A percentile compares a stretch with the other conserved stretches of the same genome.
Evolutionary conservation across 2,113 vertebrate genomes (phyloP).

Genomic region (Rhinoptilus africanus): DNA sequence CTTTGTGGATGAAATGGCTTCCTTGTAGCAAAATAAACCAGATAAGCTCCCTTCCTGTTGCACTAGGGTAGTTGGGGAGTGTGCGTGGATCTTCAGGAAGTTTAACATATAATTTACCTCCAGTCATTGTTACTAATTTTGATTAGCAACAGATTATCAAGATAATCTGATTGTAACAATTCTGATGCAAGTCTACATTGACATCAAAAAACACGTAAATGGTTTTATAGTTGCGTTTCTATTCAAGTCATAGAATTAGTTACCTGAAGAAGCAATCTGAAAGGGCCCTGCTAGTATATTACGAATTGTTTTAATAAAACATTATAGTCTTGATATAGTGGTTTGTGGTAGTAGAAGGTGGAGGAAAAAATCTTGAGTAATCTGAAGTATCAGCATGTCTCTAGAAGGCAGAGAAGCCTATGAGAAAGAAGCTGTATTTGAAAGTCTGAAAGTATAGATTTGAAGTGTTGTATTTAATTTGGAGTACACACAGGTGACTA

Average conservation of each 20-base stretch:
- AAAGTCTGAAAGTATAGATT: neutral
- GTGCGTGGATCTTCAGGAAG: neutral
- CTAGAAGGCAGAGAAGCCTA: neutral
- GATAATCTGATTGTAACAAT: neutral
- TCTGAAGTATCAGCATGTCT: neutral
- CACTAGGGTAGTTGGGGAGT: neutral
- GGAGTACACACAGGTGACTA: neutral
- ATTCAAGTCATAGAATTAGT: neutral
- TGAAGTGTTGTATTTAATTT: neutral
- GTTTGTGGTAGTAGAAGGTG: neutral
- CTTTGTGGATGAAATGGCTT: neutral
- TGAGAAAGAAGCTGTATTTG: neutral
- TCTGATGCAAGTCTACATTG: neutral
- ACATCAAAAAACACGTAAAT: neutral
- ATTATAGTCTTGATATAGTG: neutral
- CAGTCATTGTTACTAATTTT: neutral
- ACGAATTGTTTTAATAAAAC: neutral
- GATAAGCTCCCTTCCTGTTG: neutral
- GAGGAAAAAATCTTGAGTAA: neutral
- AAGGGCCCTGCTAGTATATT: neutral
- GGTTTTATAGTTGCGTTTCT: neutral
- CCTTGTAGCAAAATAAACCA: neutral
- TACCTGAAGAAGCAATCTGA: neutral
- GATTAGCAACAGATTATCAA: neutral
- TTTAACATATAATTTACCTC: neutral